Percentiles rank a stretch among this genome's conserved stretches.
phyloP scores from a whole-genome alignment of 2,113 vertebrate species.

The Tenrec ecaudatus region DNA sequence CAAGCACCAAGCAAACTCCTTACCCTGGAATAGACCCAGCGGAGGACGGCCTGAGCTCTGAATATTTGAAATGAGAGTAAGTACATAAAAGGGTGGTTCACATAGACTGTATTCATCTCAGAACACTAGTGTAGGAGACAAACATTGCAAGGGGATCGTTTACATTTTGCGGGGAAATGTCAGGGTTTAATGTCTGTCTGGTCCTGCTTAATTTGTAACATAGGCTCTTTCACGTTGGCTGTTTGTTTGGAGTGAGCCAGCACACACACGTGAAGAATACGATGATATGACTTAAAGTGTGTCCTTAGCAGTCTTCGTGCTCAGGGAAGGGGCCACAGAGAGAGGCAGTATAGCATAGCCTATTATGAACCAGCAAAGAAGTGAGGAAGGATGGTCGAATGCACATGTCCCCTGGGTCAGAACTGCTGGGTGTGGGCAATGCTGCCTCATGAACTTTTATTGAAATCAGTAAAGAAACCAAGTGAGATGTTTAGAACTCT shows the following conservation, averaged over 20 bases:
- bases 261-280: not conserved
- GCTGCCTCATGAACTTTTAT: not conserved
- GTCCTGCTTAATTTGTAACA: not conserved
- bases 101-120: not conserved
- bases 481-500: slow-evolving; percentile 7
- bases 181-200: not conserved
- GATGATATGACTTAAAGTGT: not conserved
- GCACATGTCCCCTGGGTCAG: not conserved
- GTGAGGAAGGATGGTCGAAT: not conserved
- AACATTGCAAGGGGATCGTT: not conserved
- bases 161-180: not conserved
- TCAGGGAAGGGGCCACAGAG: not conserved
- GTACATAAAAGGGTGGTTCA: slow-evolving; percentile 13
- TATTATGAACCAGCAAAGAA: too few species aligned
- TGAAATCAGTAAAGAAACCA: not conserved
- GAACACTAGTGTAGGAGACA: not conserved
- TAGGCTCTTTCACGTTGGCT: not conserved
- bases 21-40: not conserved
- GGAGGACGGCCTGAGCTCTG: not conserved
- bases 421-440: not conserved
- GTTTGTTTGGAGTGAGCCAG: not conserved
- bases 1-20: too few species aligned
- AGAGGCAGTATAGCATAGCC: too few species aligned
- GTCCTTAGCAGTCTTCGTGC: slow-evolving; percentile 15
- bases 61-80: not conserved